A percentile compares a stretch with the other conserved stretches of the same genome.
Conservation (phyloP, 1,140 invertebrate genomes). For the Hyles euphorbiae region DNA sequence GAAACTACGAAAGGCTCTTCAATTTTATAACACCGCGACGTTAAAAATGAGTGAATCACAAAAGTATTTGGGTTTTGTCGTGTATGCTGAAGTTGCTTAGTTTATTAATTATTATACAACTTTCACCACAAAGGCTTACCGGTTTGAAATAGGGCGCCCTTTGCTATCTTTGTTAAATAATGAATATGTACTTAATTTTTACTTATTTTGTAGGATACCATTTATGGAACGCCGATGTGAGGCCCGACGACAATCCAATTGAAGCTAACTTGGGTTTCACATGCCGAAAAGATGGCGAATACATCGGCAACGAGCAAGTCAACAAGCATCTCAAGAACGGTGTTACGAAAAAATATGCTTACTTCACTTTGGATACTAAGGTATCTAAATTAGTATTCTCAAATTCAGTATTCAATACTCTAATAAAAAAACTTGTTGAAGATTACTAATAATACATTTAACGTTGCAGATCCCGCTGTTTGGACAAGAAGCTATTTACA, state of each 20-base stretch:
- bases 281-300: slow-evolving; percentile 85
- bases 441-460: neutral
- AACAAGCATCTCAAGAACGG: slow-evolving; percentile 80
- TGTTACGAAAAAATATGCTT: slow-evolving; percentile 84
- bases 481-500: slow-evolving; percentile 89
- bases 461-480: slow-evolving; percentile 80
- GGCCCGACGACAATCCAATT: slow-evolving; percentile 89
- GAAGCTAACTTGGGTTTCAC: slow-evolving; percentile 88
- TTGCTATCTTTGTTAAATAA: no score
- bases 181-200: no score
- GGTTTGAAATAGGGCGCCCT: no score
- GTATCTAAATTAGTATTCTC: slow-evolving; percentile 33
- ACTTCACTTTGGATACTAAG: slow-evolving; percentile 83
- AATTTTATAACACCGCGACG: no score
- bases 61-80: no score
- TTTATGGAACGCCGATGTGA: slow-evolving; percentile 88
- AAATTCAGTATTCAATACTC: neutral
- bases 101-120: no score
- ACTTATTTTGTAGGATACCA: slow-evolving; percentile 81
- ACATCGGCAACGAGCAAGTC: slow-evolving; percentile 84
- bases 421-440: neutral
- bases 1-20: no score
- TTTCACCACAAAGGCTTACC: no score
- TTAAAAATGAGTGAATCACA: no score
- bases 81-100: no score